phyloP scores from a whole-genome alignment of 2,113 vertebrate species.

The Oriolus oriolus region DNA sequence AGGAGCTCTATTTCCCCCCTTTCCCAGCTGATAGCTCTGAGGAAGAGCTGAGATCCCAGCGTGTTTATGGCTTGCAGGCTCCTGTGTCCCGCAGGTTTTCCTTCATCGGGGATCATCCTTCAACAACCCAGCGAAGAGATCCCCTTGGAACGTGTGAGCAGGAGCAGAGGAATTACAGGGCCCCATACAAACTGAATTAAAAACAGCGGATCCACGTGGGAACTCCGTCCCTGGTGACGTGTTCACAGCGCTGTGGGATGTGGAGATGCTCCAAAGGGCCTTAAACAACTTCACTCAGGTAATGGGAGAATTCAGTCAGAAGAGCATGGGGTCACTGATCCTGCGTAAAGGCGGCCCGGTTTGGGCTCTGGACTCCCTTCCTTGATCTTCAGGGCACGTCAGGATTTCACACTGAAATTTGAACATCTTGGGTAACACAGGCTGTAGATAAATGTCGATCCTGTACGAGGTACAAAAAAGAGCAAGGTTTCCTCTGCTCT shows the following conservation, averaged over 20 bases:
- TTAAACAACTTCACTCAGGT: not conserved
- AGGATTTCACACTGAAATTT: not conserved
- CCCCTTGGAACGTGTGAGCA: fast-evolving
- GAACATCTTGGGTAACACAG: fast-evolving
- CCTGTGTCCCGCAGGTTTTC: not conserved
- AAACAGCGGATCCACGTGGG: fast-evolving
- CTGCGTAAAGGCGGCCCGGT: not conserved
- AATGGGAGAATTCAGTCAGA: not conserved
- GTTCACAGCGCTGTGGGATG: not conserved
- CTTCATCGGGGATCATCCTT: not conserved
- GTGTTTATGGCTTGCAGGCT: not conserved
- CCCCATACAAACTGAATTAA: fast-evolving
- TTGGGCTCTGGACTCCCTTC: not conserved
- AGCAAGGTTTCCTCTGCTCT: not conserved
- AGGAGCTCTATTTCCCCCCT: not conserved
- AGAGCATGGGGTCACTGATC: not conserved
- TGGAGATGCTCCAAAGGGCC: not conserved
- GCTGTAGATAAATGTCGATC: not conserved
- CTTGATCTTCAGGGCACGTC: fast-evolving
- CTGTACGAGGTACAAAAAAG: not conserved
- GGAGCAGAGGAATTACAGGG: not conserved
- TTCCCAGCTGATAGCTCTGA: not conserved
- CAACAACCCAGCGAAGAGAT: not conserved
- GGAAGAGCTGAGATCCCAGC: not conserved
- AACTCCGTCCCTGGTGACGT: not conserved